A percentile compares a stretch with the other conserved stretches of the same genome.
These are phyloP conservation scores for Rhincodon typus DNA, from an alignment of 2,797 vertebrate species.

Conservation along the genomic window DNA sequence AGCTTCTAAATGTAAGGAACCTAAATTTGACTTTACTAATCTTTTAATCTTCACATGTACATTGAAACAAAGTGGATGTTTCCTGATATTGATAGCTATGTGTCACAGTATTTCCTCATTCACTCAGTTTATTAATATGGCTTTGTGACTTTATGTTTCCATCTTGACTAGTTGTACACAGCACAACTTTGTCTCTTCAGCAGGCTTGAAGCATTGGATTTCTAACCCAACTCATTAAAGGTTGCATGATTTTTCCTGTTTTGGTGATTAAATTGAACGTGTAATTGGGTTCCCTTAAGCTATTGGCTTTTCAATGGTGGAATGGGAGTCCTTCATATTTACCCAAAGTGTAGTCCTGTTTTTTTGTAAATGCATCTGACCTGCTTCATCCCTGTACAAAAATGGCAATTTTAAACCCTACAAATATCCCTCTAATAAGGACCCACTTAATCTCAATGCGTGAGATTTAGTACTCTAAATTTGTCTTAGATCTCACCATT, in stretches of 20 bases:
- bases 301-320: background rate
- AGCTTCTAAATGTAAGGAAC: no score
- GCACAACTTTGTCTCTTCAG: no score
- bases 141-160: no score
- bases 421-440: background rate
- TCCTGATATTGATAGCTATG: background rate
- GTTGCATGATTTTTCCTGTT: background rate
- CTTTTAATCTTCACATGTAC: no score
- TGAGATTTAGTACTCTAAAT: background rate
- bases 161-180: no score
- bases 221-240: no score
- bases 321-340: background rate
- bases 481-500: background rate
- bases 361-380: no score
- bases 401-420: background rate
- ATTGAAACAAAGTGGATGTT: no score
- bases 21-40: no score
- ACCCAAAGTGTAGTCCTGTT: background rate
- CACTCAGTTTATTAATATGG: no score
- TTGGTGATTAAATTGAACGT: background rate
- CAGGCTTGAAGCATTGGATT: no score
- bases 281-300: background rate
- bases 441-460: background rate
- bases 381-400: background rate
- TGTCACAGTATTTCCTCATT: no score